Percentiles rank a stretch among this genome's conserved stretches.
These are phyloP conservation scores for Smithornis capensis DNA, from an alignment of 2,113 vertebrate species.

Conservation along the genomic window DNA sequence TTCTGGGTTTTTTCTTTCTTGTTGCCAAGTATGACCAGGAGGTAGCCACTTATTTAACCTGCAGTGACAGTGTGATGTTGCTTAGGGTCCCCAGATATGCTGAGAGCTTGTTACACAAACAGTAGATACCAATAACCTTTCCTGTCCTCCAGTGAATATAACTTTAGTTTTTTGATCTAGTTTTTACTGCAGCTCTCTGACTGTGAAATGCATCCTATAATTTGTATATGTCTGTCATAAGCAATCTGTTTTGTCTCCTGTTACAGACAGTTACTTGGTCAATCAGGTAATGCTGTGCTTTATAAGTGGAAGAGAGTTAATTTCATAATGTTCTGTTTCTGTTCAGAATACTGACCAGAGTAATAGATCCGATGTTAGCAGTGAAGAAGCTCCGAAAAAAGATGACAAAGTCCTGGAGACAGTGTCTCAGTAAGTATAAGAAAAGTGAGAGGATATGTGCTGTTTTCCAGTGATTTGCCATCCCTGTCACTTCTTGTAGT, in stretches of 20 bases:
- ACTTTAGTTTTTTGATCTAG: background rate
- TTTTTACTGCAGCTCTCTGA: background rate
- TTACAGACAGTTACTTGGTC: background rate
- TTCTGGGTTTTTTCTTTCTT: background rate
- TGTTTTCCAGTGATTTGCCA: background rate
- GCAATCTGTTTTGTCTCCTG: background rate
- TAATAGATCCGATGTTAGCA: background rate
- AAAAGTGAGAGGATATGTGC: background rate
- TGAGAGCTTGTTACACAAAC: background rate
- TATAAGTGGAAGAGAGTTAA: background rate
- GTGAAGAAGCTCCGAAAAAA: background rate
- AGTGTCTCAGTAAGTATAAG: conserved; percentile 43
- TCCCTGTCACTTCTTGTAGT: background rate
- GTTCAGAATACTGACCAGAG: background rate
- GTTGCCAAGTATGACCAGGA: background rate
- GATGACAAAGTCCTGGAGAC: background rate
- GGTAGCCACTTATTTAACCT: background rate
- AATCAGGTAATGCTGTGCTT: background rate
- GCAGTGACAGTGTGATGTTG: background rate
- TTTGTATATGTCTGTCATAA: background rate
- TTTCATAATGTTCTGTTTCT: background rate
- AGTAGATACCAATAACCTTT: background rate
- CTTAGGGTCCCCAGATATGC: background rate
- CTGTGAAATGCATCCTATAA: background rate
- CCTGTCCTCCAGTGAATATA: background rate